Evolutionary conservation across 2,797 vertebrate genomes (phyloP).

Genomic region (Chromis chromis): DNA sequence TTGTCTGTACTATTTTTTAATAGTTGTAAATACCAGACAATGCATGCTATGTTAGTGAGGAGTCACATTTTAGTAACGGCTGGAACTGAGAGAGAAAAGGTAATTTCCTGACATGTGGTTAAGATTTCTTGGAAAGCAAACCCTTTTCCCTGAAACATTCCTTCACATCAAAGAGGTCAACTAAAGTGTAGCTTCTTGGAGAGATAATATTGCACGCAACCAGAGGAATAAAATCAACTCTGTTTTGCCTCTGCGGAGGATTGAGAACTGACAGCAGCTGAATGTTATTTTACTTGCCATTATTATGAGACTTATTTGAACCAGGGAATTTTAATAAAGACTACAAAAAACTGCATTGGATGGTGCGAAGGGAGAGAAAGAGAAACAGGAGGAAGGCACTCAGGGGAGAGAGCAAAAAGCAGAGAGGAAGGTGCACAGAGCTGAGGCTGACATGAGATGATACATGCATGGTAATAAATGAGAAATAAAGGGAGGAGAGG

Average conservation of each 20-base stretch:
- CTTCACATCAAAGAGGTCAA: conserved; percentile 55
- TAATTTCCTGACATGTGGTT: conserved; percentile 26
- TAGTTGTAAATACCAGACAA: conserved; percentile 13
- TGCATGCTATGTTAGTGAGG: conserved; percentile 21
- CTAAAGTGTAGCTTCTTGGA: conserved; percentile 50
- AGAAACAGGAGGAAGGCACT: conserved; percentile 36
- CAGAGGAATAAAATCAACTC: conserved; percentile 41
- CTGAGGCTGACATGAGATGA: conserved; percentile 66
- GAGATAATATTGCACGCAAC: conserved; percentile 25
- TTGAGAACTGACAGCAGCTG: conserved; percentile 48
- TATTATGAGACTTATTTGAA: conserved; percentile 59
- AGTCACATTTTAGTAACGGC: conserved; percentile 25
- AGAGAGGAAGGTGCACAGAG: conserved; percentile 46
- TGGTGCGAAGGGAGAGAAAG: conserved; percentile 30
- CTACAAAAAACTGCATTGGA: conserved; percentile 26
- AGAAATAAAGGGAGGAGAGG: conserved; percentile 54
- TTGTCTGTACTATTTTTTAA: neutral
- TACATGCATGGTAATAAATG: conserved; percentile 67
- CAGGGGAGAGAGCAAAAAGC: conserved; percentile 43
- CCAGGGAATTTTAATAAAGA: conserved; percentile 50
- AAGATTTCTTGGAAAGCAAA: conserved; percentile 54
- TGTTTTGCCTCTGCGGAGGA: conserved; percentile 51
- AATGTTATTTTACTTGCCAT: conserved; percentile 55
- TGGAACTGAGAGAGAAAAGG: conserved; percentile 13
- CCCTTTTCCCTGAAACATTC: conserved; percentile 32